Evolutionary conservation across 2,888 invertebrate genomes (phyloP).

Genomic region (Hydrotaea diabolus): DNA sequence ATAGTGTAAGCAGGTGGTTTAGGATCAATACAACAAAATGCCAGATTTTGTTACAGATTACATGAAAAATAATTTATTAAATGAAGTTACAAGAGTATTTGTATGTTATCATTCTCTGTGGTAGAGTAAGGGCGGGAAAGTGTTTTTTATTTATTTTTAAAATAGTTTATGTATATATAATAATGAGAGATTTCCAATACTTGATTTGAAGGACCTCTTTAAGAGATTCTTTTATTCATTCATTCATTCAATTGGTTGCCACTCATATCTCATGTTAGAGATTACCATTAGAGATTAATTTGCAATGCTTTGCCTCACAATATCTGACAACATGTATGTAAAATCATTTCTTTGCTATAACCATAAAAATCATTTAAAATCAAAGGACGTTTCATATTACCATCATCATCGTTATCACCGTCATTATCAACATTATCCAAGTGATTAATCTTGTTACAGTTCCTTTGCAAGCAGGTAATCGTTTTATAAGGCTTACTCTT

Average conservation of each 20-base stretch:
- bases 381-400: slow-evolving; percentile 67
- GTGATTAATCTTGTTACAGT: slow-evolving; percentile 39
- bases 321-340: slow-evolving; percentile 72
- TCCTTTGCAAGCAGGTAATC: slow-evolving; percentile 56
- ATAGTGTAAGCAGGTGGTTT: background rate
- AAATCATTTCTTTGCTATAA: slow-evolving; percentile 68
- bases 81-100: background rate
- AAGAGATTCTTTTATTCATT: slow-evolving; percentile 39
- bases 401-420: slow-evolving; percentile 36
- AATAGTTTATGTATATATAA: background rate
- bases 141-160: background rate
- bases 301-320: slow-evolving; percentile 66
- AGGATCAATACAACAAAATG: background rate
- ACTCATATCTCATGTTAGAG: background rate
- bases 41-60: slow-evolving; percentile 1
- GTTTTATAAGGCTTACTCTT: slow-evolving; percentile 55
- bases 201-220: background rate
- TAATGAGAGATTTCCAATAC: background rate
- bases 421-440: slow-evolving; percentile 24
- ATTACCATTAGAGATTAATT: slow-evolving; percentile 9
- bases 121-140: background rate
- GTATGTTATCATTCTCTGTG: background rate
- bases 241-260: background rate
- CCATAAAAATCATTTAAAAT: slow-evolving; percentile 60
- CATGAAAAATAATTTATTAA: background rate